These are phyloP conservation scores for Chrysocyon brachyurus DNA, from an alignment of 2,797 vertebrate species.

Conservation along the genomic window DNA sequence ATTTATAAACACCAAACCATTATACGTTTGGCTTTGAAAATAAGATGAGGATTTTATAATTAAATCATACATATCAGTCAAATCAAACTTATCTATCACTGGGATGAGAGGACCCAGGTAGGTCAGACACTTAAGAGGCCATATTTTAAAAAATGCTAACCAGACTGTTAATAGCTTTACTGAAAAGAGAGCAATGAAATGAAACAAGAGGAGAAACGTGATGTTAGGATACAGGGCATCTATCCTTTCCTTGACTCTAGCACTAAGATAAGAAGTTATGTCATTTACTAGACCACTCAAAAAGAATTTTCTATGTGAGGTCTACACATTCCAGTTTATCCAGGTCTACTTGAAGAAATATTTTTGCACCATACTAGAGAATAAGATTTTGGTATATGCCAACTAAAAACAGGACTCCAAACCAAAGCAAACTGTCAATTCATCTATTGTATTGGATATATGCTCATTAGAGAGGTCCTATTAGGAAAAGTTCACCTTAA, in stretches of 20 bases:
- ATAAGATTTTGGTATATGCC: slow-evolving; percentile 52
- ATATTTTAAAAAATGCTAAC: slow-evolving; percentile 58
- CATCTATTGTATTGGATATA: slow-evolving; percentile 12
- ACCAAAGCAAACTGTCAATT: slow-evolving; percentile 42
- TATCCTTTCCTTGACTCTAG: neutral
- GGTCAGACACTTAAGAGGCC: neutral
- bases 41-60: slow-evolving; percentile 44
- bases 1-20: slow-evolving; percentile 20
- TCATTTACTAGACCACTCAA: neutral
- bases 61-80: slow-evolving; percentile 46
- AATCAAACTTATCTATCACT: slow-evolving; percentile 33
- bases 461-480: neutral
- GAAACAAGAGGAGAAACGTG: slow-evolving; percentile 27
- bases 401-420: slow-evolving; percentile 57
- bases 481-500: slow-evolving; percentile 25
- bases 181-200: slow-evolving; percentile 52
- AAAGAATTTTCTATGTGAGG: neutral
- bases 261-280: neutral
- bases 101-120: neutral
- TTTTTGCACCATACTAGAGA: slow-evolving; percentile 27
- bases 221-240: neutral
- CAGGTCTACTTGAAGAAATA: slow-evolving; percentile 21
- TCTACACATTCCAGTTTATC: neutral
- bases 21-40: slow-evolving; percentile 42
- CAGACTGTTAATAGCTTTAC: slow-evolving; percentile 49